A percentile compares a stretch with the other conserved stretches of the same genome.
Conservation (phyloP, 1,140 invertebrate genomes). For the Neuroterus valhalla region DNA sequence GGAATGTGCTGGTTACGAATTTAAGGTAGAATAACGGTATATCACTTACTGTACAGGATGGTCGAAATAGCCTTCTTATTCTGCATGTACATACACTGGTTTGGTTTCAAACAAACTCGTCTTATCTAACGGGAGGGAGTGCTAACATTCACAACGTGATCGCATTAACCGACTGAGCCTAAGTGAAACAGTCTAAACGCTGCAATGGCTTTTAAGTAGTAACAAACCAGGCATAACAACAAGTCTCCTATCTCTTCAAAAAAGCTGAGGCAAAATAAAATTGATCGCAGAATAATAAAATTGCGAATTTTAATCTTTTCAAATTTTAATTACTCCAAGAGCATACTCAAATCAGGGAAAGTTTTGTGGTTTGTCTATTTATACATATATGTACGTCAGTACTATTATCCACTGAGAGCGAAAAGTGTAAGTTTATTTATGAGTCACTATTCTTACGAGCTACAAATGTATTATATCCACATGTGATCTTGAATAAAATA, state of each 20-base stretch:
- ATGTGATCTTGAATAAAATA: constrained; percentile 19
- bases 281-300: no score
- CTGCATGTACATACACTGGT: constrained; percentile 7
- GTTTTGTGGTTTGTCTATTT: neutral
- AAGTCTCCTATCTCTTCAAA: neutral
- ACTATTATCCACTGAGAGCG: constrained; percentile 1
- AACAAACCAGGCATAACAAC: constrained; percentile 1
- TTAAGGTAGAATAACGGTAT: constrained; percentile 12
- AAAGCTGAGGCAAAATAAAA: neutral
- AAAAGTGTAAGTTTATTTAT: constrained; percentile 11
- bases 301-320: no score
- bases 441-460: neutral
- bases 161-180: constrained; percentile 13
- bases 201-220: constrained; percentile 16
- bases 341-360: neutral
- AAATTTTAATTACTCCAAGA: neutral
- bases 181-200: neutral
- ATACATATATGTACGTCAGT: constrained; percentile 6
- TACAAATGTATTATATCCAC: constrained; percentile 22
- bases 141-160: constrained; percentile 4
- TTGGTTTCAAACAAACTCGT: constrained; percentile 2
- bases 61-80: neutral
- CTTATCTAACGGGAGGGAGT: neutral
- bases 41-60: neutral
- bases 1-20: constrained; percentile 23